Conservation (phyloP, 2,113 vertebrate genomes). For the Bufo gargarizans region DNA sequence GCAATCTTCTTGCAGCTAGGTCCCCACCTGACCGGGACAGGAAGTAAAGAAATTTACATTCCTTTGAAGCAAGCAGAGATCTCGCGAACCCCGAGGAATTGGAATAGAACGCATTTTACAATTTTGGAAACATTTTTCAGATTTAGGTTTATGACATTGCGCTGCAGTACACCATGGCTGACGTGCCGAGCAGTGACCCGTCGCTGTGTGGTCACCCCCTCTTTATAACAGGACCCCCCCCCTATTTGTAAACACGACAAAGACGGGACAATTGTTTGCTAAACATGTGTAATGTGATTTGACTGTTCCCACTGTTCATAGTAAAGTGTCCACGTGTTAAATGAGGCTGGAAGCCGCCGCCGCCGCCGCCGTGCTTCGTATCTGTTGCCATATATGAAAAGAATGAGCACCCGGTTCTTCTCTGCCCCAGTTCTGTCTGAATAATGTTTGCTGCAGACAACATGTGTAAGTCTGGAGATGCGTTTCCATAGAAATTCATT, state of each 20-base stretch:
- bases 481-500: conserved; percentile 57
- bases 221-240: background rate
- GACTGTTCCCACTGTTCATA: conserved; percentile 47
- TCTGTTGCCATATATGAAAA: conserved; percentile 29
- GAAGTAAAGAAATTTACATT: no score
- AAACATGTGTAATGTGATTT: conserved; percentile 49
- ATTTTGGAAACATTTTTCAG: background rate
- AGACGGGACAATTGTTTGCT: conserved; percentile 7
- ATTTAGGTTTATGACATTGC: background rate
- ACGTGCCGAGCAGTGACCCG: background rate
- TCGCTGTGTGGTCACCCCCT: background rate
- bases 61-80: no score
- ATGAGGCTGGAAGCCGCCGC: conserved; percentile 22
- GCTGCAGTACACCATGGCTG: background rate
- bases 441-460: conserved; percentile 50
- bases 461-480: conserved; percentile 50
- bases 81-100: no score
- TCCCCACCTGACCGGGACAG: no score
- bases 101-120: no score
- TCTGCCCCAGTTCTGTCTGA: conserved; percentile 50
- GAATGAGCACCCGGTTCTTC: conserved; percentile 5
- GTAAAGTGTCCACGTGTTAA: conserved; percentile 44
- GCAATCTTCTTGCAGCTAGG: no score
- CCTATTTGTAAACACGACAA: conserved; percentile 24
- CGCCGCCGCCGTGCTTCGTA: background rate